Evolutionary conservation across 2,888 invertebrate genomes (phyloP).

Genomic region (Leptopilina drosophilae): DNA sequence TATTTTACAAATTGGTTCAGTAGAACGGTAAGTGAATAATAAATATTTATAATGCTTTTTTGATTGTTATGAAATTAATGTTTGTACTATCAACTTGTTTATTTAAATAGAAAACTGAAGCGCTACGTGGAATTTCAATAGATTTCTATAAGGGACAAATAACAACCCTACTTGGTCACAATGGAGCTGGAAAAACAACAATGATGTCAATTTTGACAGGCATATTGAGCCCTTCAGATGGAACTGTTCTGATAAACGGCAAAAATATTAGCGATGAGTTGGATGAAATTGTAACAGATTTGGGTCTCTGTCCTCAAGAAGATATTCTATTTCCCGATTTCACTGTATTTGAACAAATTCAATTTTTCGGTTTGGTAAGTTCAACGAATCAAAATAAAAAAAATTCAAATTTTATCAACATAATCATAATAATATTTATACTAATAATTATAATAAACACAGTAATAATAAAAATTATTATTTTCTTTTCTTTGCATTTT

Average conservation of each 20-base stretch:
- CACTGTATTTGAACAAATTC: constrained; percentile 88
- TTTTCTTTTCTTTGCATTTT: too few species aligned
- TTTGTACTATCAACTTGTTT: background rate
- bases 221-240: constrained; percentile 81
- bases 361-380: constrained; percentile 88
- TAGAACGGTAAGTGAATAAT: constrained; percentile 60
- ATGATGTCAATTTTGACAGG: constrained; percentile 95
- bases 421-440: too few species aligned
- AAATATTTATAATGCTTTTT: too few species aligned
- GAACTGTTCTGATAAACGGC: constrained; percentile 85
- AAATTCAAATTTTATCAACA: background rate
- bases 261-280: constrained; percentile 84
- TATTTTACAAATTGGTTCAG: constrained; percentile 65
- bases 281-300: constrained; percentile 82
- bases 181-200: constrained; percentile 95
- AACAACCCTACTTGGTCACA: constrained; percentile 90
- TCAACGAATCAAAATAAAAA: background rate
- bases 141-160: constrained; percentile 91
- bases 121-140: constrained; percentile 68
- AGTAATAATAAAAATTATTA: too few species aligned
- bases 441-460: background rate
- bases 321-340: constrained; percentile 90
- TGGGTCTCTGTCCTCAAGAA: constrained; percentile 95
- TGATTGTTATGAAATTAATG: constrained; percentile 15
- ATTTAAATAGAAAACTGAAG: constrained; percentile 61